Evolutionary conservation across 2,888 invertebrate species (phyloP), one percentile per base, ranked within the genome.

Genomic region (Leistus spinibarbis): DNA sequence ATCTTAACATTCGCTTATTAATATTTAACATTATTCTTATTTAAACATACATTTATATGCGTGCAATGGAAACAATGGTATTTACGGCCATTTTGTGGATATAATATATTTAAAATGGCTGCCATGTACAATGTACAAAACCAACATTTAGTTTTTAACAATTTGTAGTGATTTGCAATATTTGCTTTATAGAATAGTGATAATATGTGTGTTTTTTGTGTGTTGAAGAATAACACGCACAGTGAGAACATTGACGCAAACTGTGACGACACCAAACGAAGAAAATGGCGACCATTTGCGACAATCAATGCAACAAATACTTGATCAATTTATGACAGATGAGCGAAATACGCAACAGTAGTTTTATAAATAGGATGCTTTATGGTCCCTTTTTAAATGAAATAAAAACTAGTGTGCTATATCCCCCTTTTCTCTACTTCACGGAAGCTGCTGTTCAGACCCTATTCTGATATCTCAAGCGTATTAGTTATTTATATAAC

Each of bases 311-410:
- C 87, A 88, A 81, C 86, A 87, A 76, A 86, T 88, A 72, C 83
- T 89, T 79, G 88, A 88, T 80, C 86, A 88, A 79, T 89, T 89
- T 80, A 87, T 89, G 87, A 80, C 85, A 19, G 87, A 88, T 78
- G 89, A 89, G 79, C 84, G 87, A 80, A 87, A 86, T 81, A 84
- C 84, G 73, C 86, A 86, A 79, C 84, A 80, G 82, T 68, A 65
- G 56, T 22, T 65, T 20, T 10, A n/a, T 23, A 69, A 62, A 62
- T 7, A 54, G 22, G 56, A 68, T 81, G 40, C 62, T 70, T 53
- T 53, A 7, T 10, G 40, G 40, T 13, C 40, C 40, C 40, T 40
- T 40, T 40, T 5, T 10, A 40, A 10, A 40, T 40, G 7, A 40
- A 40, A 40, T 40, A 40, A 40, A 40, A 40, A 40, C 40, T 40